Conservation (phyloP, 2,888 invertebrate species). For the Neoscelio sp. region DNA sequence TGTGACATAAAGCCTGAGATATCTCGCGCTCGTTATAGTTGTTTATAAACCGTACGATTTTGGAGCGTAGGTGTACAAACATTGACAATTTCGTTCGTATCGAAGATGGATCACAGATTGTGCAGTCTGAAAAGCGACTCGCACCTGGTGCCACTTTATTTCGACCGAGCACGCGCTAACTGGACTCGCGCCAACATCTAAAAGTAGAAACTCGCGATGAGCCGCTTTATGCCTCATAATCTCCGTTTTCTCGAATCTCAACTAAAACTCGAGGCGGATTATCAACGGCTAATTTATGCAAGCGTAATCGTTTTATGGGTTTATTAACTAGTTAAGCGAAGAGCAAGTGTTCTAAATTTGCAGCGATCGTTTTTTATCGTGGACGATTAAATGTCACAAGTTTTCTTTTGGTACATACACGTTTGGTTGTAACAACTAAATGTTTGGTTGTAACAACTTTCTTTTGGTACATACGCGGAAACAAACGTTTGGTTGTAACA, state of each 20-base stretch:
- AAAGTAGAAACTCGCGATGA: constrained; percentile 51
- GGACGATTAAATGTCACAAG: too few relatives aligned
- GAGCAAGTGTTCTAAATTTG: too few relatives aligned
- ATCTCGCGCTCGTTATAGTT: constrained; percentile 9
- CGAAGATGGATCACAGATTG: constrained; percentile 11
- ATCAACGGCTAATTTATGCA: constrained; percentile 49
- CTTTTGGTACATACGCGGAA: too few relatives aligned
- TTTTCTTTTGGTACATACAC: too few relatives aligned
- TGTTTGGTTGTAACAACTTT: too few relatives aligned
- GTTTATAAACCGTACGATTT: neutral
- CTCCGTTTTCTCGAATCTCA: constrained; percentile 48
- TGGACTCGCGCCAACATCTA: constrained; percentile 69
- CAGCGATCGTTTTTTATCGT: too few relatives aligned
- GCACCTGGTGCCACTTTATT: constrained; percentile 70
- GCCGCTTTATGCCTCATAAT: constrained; percentile 62
- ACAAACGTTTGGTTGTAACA: too few relatives aligned
- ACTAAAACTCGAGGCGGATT: constrained; percentile 33
- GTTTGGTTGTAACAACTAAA: too few relatives aligned
- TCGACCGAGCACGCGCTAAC: constrained; percentile 48
- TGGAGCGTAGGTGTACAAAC: neutral
- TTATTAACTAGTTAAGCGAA: constrained; percentile 38
- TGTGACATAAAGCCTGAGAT: neutral
- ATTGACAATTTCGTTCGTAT: constrained; percentile 10
- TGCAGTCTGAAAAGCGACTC: constrained; percentile 29
- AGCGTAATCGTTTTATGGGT: constrained; percentile 39